phyloP scores from a whole-genome alignment of 2,113 vertebrate species.

The Petaurus breviceps region DNA sequence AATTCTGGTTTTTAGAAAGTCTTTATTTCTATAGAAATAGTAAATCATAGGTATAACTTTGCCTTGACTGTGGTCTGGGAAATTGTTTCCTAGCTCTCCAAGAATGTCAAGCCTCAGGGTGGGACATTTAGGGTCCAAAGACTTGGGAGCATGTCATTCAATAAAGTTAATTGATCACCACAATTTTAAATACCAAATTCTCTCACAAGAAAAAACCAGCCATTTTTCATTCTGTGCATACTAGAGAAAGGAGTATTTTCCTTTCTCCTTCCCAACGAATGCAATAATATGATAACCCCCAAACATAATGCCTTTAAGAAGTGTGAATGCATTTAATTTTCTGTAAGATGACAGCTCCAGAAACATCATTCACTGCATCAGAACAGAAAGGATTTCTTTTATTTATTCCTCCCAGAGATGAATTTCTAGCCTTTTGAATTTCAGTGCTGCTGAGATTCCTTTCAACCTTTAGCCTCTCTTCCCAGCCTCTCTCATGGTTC shows the following conservation, averaged over 20 bases:
- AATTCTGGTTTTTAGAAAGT: background rate
- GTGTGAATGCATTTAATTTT: background rate
- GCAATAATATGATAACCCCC: background rate
- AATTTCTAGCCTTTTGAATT: background rate
- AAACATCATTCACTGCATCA: background rate
- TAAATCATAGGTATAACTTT: background rate
- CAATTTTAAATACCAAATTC: background rate
- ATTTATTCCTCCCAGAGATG: background rate
- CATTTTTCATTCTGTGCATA: background rate
- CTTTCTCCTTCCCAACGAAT: rapidly evolving
- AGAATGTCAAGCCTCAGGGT: background rate
- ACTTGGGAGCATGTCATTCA: background rate
- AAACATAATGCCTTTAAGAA: background rate
- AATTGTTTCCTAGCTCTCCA: background rate
- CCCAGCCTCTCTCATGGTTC: background rate
- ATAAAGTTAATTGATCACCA: background rate
- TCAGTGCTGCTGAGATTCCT: background rate
- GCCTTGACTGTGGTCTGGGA: background rate
- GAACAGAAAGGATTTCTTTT: background rate
- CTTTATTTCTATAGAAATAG: background rate
- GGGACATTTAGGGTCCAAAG: background rate
- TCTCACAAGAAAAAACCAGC: background rate
- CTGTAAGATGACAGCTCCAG: background rate
- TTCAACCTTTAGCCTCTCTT: background rate
- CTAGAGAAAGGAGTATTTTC: background rate